Percentiles rank a stretch among this genome's conserved stretches.
phyloP scores from a whole-genome alignment of 2,113 vertebrate genomes.

The Boulengeromyrus knoepffleri region DNA sequence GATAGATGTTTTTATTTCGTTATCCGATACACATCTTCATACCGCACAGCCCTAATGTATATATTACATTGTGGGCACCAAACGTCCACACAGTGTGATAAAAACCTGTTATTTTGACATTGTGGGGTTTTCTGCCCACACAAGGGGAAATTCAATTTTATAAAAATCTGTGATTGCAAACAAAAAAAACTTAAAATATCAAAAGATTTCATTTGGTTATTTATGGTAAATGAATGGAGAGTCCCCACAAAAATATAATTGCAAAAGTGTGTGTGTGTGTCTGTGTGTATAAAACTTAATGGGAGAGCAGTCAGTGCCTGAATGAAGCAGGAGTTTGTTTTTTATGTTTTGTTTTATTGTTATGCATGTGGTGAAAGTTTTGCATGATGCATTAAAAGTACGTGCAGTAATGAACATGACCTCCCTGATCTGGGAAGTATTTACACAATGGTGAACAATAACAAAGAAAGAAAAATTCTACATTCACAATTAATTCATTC shows the following conservation, averaged over 20 bases:
- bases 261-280: not conserved
- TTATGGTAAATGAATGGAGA: not conserved
- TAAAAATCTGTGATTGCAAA: not conserved
- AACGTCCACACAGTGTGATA: too few species aligned
- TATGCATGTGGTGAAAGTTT: not conserved
- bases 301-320: not conserved
- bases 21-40: too few species aligned
- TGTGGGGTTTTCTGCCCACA: too few species aligned
- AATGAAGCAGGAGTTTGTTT: not conserved
- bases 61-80: too few species aligned
- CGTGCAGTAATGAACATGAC: not conserved
- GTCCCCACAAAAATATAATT: too few species aligned
- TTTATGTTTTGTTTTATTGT: not conserved
- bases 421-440: not conserved
- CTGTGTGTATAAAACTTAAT: not conserved
- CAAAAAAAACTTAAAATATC: not conserved
- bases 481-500: too few species aligned
- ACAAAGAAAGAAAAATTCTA: not conserved
- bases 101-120: not conserved
- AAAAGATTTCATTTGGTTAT: not conserved
- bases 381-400: not conserved
- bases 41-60: not conserved
- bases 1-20: too few species aligned
- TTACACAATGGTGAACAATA: not conserved
- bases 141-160: not conserved